Conservation (phyloP, 2,113 vertebrate genomes). For the Cynopterus brachyotis region DNA sequence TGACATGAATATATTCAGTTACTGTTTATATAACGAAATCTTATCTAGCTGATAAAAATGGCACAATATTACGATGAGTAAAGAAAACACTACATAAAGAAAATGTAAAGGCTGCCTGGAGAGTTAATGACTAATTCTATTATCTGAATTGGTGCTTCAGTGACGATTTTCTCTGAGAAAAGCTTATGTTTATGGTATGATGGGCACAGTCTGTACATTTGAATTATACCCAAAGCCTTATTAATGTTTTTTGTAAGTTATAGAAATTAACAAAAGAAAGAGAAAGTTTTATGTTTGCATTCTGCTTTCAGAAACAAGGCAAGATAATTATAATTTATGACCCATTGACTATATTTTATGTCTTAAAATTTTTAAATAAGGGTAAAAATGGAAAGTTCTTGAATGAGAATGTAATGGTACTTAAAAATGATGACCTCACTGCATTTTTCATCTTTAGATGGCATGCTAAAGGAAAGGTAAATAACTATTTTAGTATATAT, state of each 20-base stretch:
- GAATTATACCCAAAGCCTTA: slow-evolving; percentile 4
- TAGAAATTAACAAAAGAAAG: slow-evolving; percentile 41
- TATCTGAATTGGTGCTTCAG: background rate
- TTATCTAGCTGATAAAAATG: slow-evolving; percentile 77
- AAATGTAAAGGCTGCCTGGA: slow-evolving; percentile 59
- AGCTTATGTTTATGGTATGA: background rate
- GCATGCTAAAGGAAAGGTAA: background rate
- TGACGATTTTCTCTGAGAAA: background rate
- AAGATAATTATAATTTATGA: slow-evolving; percentile 41
- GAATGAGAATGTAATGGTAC: background rate
- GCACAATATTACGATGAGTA: slow-evolving; percentile 44
- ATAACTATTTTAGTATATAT: background rate
- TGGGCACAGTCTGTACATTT: background rate
- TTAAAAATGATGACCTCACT: background rate
- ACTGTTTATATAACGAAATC: slow-evolving; percentile 80
- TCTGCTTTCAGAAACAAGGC: slow-evolving; percentile 14
- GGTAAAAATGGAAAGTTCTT: background rate
- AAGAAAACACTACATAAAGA: slow-evolving; percentile 62
- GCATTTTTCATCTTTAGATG: background rate
- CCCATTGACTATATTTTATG: slow-evolving; percentile 5
- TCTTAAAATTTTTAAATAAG: slow-evolving; percentile 36
- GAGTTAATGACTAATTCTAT: slow-evolving; percentile 56
- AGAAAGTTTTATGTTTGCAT: slow-evolving; percentile 32
- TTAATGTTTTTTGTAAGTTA: slow-evolving; percentile 54
- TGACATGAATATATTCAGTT: slow-evolving; percentile 80